Percentiles rank a stretch among this genome's conserved stretches.
Conservation (phyloP, 1,140 invertebrate genomes). For the Trissolcus basalis region DNA sequence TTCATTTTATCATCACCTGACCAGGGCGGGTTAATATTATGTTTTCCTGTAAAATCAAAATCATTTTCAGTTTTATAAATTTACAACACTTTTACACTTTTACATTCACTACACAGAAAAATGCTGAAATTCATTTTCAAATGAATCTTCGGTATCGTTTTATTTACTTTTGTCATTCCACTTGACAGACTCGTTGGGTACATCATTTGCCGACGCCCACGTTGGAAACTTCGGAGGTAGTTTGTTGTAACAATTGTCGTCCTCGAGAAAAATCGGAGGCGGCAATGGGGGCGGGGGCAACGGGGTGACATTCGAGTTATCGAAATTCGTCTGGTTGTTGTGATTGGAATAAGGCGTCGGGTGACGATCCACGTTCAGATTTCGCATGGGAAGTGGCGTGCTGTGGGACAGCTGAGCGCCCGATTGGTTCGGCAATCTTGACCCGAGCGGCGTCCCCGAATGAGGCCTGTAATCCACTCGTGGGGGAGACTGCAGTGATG, state of each 20-base stretch:
- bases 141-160: too few species aligned
- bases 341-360: slow-evolving; percentile 71
- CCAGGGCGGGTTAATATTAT: slow-evolving; percentile 69
- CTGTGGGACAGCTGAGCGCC: slow-evolving; percentile 67
- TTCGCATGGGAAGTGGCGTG: slow-evolving; percentile 67
- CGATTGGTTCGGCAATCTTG: slow-evolving; percentile 50
- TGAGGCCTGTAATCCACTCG: slow-evolving; percentile 65
- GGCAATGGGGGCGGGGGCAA: slow-evolving; percentile 79
- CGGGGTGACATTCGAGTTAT: slow-evolving; percentile 67
- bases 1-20: slow-evolving; percentile 67
- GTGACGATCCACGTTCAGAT: slow-evolving; percentile 64
- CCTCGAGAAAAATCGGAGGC: slow-evolving; percentile 76
- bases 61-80: neutral
- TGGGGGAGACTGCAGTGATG: slow-evolving; percentile 55
- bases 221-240: slow-evolving; percentile 76
- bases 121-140: too few species aligned
- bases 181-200: slow-evolving; percentile 63
- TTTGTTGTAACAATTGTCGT: slow-evolving; percentile 74
- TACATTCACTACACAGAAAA: too few species aligned
- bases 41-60: slow-evolving; percentile 56
- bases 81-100: too few species aligned
- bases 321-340: slow-evolving; percentile 70
- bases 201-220: slow-evolving; percentile 71
- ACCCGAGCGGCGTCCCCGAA: slow-evolving; percentile 62
- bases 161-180: slow-evolving; percentile 73